phyloP scores from a whole-genome alignment of 2,113 vertebrate species.

The Catharus fuscescens region DNA sequence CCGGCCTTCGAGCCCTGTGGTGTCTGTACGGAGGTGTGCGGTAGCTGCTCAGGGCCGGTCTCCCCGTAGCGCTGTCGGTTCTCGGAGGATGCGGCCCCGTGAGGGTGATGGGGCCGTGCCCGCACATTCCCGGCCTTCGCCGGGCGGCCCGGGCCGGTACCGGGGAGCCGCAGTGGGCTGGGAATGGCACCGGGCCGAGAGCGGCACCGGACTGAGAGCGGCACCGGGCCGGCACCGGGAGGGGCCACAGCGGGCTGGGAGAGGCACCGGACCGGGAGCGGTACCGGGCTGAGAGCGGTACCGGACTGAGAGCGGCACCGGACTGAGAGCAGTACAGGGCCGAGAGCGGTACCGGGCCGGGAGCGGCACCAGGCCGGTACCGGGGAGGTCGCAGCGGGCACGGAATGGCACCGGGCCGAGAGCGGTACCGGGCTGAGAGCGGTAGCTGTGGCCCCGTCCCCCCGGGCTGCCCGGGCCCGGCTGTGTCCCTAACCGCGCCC shows the following conservation, averaged over 20 bases:
- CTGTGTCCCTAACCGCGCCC: too few relatives aligned
- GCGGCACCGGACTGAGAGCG: too few relatives aligned
- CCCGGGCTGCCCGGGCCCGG: too few relatives aligned
- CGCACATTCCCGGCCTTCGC: not conserved
- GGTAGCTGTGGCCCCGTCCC: not conserved
- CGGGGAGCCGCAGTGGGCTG: not conserved
- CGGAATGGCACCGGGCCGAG: too few relatives aligned
- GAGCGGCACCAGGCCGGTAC: too few relatives aligned
- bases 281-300: fast-evolving
- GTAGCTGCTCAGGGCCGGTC: fast-evolving
- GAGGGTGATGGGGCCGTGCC: too few relatives aligned
- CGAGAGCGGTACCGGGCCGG: too few relatives aligned
- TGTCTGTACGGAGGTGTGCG: not conserved
- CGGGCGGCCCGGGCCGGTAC: not conserved
- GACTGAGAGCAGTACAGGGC: fast-evolving
- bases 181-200: fast-evolving
- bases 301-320: not conserved
- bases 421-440: not conserved
- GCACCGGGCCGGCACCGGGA: too few relatives aligned
- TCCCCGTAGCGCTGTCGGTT: not conserved
- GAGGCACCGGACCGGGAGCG: not conserved
- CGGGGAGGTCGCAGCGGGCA: too few relatives aligned
- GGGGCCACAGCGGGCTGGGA: too few relatives aligned
- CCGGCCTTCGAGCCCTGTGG: not conserved
- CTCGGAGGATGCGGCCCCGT: not conserved